Conservation (phyloP, 2,888 invertebrate genomes). For the Girardia tigrina region DNA sequence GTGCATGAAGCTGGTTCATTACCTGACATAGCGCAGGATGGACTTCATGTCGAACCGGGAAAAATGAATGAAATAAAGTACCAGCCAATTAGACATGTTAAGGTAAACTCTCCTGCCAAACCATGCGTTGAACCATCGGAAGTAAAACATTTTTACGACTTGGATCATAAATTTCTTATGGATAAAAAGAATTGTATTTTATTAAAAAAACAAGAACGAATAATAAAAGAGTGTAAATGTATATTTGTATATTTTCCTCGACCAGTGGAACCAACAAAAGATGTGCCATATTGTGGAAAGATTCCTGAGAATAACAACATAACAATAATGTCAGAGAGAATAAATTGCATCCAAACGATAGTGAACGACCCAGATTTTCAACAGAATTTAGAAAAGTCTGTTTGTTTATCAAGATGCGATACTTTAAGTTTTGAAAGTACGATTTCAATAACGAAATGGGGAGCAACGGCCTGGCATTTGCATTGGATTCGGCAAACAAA, state of each 20-base stretch:
- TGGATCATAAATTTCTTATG: constrained; percentile 6
- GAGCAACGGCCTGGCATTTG: constrained; percentile 31
- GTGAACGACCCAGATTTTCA: background rate
- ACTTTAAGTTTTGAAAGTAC: background rate
- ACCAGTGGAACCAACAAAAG: background rate
- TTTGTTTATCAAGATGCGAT: constrained; percentile 13
- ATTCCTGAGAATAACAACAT: background rate
- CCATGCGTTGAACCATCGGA: background rate
- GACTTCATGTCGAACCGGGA: constrained; percentile 32
- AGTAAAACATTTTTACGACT: background rate
- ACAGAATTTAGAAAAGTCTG: background rate
- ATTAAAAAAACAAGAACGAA: background rate
- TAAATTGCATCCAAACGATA: background rate
- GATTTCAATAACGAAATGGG: constrained; percentile 32
- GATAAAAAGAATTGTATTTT: constrained; percentile 29
- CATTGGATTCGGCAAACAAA: constrained; percentile 26
- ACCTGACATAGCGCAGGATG: constrained; percentile 26
- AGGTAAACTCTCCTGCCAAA: constrained; percentile 28
- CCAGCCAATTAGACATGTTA: constrained; percentile 29
- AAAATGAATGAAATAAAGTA: constrained; percentile 34
- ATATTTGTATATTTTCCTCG: constrained; percentile 29
- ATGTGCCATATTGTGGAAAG: constrained; percentile 31
- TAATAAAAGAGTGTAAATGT: constrained; percentile 31
- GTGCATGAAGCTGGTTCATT: constrained; percentile 28
- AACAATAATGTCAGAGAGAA: background rate